phyloP scores from a whole-genome alignment of 2,888 invertebrate genomes.

The Cyrtodaria siliqua region DNA sequence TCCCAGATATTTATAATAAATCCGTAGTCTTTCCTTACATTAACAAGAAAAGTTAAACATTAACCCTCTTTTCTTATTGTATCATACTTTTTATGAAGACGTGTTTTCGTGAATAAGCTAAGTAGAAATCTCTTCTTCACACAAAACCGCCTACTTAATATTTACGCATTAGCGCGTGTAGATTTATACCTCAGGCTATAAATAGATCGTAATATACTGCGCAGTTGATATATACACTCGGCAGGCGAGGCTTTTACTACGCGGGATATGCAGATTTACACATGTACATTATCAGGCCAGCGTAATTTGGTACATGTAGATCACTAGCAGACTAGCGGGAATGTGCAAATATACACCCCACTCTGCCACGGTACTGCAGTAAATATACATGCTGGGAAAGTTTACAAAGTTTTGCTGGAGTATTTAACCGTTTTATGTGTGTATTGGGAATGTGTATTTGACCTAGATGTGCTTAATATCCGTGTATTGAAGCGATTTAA shows the following conservation, averaged over 20 bases:
- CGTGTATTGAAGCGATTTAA: background rate
- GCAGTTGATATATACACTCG: slow-evolving; percentile 3
- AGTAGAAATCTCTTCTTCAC: no score
- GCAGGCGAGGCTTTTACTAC: background rate
- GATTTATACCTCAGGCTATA: slow-evolving; percentile 10
- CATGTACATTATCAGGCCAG: background rate
- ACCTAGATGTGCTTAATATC: background rate
- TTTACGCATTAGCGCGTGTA: background rate
- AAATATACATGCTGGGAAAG: no score
- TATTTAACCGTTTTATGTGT: background rate
- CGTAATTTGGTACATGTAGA: background rate
- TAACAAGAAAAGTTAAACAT: no score
- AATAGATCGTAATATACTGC: slow-evolving; percentile 31
- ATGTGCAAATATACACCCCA: slow-evolving; percentile 32
- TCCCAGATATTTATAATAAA: no score
- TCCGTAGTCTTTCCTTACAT: no score
- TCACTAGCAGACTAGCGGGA: slow-evolving; percentile 13
- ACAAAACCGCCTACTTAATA: no score
- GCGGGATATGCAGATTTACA: slow-evolving; percentile 2
- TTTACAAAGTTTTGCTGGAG: no score
- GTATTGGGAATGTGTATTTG: background rate
- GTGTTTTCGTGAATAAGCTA: no score
- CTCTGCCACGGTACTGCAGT: slow-evolving; percentile 9
- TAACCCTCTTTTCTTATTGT: no score
- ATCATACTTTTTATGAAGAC: no score